phyloP scores from a whole-genome alignment of 1,140 invertebrate species.

The Pseudomyrmex flavicornis region DNA sequence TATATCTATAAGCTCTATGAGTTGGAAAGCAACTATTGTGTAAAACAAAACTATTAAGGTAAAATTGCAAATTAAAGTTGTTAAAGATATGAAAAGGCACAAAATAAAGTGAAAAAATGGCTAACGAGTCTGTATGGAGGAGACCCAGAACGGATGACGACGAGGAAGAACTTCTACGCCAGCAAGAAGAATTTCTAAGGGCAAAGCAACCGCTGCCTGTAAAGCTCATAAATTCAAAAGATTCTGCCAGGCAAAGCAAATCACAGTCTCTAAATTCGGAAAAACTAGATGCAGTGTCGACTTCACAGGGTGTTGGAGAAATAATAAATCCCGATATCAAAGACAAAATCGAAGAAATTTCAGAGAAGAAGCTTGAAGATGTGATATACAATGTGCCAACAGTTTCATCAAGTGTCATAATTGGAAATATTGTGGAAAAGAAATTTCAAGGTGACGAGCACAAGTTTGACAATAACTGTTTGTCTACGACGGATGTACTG shows the following conservation, averaged over 20 bases:
- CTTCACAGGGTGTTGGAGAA: slow-evolving; percentile 66
- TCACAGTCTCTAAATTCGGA: slow-evolving; percentile 77
- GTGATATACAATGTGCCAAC: slow-evolving; percentile 84
- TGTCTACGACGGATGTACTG: slow-evolving; percentile 45
- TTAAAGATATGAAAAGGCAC: neutral
- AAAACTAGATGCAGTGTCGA: slow-evolving; percentile 67
- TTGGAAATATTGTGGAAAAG: slow-evolving; percentile 88
- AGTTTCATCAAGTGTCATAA: slow-evolving; percentile 82
- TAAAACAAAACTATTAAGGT: neutral
- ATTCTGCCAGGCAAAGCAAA: slow-evolving; percentile 44
- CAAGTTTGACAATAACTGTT: slow-evolving; percentile 61
- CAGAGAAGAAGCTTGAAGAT: slow-evolving; percentile 68
- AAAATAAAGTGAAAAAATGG: slow-evolving; percentile 51
- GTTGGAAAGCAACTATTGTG: too few species aligned
- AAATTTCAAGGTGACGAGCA: slow-evolving; percentile 77
- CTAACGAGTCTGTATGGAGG: slow-evolving; percentile 64
- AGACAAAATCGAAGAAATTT: slow-evolving; percentile 25
- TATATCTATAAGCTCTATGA: too few species aligned
- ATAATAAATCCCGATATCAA: slow-evolving; percentile 65
- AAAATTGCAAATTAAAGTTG: neutral
- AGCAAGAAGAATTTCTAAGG: slow-evolving; percentile 89
- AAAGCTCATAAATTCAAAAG: slow-evolving; percentile 85
- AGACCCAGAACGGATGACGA: slow-evolving; percentile 88
- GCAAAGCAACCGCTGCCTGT: slow-evolving; percentile 86
- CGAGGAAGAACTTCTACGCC: slow-evolving; percentile 89